phyloP scores from a whole-genome alignment of 2,797 vertebrate genomes.

The Meda fulgida region DNA sequence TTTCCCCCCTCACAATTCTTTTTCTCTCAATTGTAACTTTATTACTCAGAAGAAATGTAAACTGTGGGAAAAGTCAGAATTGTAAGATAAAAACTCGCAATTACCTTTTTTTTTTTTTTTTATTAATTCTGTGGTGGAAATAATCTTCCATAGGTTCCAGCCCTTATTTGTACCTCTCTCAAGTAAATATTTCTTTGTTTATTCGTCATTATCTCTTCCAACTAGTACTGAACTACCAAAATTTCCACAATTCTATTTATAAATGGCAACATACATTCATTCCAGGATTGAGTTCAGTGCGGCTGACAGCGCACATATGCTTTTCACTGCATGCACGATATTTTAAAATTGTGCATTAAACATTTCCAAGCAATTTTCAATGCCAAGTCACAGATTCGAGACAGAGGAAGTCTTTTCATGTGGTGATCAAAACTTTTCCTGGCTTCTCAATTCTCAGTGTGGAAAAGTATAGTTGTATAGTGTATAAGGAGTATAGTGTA shows the following conservation, averaged over 20 bases:
- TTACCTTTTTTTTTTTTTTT: neutral
- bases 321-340: slow-evolving; percentile 10
- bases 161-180: neutral
- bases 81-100: neutral
- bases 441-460: slow-evolving; percentile 33
- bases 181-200: neutral
- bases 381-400: slow-evolving; percentile 44
- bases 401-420: slow-evolving; percentile 44
- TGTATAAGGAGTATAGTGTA: neutral
- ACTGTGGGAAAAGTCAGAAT: neutral
- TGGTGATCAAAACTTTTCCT: slow-evolving; percentile 52
- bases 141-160: too few relatives aligned
- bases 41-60: neutral
- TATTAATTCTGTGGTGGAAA: neutral
- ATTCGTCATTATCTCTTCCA: neutral
- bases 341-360: slow-evolving; percentile 33
- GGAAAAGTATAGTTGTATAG: too few relatives aligned
- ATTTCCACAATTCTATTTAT: slow-evolving; percentile 14
- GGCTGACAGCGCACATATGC: slow-evolving; percentile 3
- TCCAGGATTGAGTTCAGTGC: neutral
- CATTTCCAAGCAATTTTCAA: slow-evolving; percentile 29
- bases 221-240: neutral
- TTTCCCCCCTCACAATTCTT: neutral
- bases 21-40: neutral
- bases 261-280: neutral